phyloP scores from a whole-genome alignment of 2,113 vertebrate species.

The Hemichromis elongatus region DNA sequence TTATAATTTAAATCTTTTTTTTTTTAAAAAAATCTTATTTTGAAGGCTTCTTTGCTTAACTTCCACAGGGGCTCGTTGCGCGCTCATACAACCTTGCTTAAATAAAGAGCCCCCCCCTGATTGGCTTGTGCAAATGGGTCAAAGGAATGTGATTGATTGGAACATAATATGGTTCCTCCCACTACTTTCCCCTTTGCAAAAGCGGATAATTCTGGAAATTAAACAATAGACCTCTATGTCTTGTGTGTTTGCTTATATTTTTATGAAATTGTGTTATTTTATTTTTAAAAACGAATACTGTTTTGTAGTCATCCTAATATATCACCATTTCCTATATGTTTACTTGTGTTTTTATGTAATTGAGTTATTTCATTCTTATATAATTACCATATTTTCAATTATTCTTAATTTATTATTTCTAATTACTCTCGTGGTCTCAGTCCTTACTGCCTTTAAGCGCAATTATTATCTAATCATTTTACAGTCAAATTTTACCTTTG shows the following conservation, averaged over 20 bases:
- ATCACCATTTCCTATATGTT: neutral
- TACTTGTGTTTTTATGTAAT: neutral
- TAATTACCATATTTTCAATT: neutral
- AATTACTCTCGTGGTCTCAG: neutral
- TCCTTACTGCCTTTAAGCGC: neutral
- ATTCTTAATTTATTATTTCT: neutral
- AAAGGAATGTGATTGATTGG: slow-evolving; percentile 4
- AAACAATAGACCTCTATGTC: neutral
- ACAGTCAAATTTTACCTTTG: neutral
- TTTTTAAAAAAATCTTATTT: slow-evolving; percentile 26
- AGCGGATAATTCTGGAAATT: neutral
- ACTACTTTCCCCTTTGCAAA: neutral
- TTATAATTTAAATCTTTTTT: neutral
- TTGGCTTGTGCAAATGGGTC: slow-evolving; percentile 46
- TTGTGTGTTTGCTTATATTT: neutral
- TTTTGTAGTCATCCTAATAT: neutral
- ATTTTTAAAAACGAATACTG: neutral
- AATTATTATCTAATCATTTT: neutral
- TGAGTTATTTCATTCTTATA: neutral
- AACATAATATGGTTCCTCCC: neutral
- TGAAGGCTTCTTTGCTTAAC: neutral
- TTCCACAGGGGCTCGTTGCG: slow-evolving; percentile 3
- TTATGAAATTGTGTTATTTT: neutral
- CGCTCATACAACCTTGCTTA: slow-evolving; percentile 54
- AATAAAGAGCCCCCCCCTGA: neutral